These are phyloP conservation scores for Sphenopsis melanotis DNA, from an alignment of 2,797 vertebrate species.

Conservation along the genomic window DNA sequence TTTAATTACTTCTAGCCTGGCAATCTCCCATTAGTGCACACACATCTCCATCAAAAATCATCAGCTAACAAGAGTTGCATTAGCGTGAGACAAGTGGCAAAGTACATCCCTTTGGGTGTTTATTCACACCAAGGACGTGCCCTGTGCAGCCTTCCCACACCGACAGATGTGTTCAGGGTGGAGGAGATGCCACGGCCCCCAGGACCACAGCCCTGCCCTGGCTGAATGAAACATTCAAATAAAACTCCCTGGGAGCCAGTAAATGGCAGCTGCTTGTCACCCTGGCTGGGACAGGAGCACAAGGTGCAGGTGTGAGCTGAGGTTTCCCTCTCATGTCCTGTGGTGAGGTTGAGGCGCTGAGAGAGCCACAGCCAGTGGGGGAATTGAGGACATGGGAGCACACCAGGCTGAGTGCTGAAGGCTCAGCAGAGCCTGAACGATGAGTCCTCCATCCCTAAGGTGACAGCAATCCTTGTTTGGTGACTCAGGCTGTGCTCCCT, in stretches of 20 bases:
- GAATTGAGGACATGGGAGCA: background rate
- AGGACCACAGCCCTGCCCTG: background rate
- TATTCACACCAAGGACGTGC: background rate
- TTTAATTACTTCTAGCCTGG: slow-evolving; percentile 40
- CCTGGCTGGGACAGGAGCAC: background rate
- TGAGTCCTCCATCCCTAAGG: background rate
- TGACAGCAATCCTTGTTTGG: background rate
- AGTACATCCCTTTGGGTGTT: background rate
- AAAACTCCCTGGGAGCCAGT: background rate
- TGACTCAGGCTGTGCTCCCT: background rate
- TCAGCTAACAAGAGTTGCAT: background rate
- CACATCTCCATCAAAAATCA: background rate
- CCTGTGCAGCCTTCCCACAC: background rate
- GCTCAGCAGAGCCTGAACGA: background rate
- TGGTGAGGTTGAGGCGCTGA: background rate
- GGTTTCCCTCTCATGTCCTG: slow-evolving; percentile 15
- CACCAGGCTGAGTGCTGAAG: background rate
- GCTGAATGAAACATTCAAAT: background rate
- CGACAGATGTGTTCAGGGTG: accelerated
- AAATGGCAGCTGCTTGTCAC: background rate
- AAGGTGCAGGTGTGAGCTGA: background rate
- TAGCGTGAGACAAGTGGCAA: background rate
- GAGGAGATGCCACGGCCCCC: background rate
- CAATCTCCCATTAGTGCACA: slow-evolving; percentile 1
- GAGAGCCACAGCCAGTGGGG: background rate